Percentiles rank a stretch among this genome's conserved stretches.
These are phyloP conservation scores for Aplocera efformata DNA, from an alignment of 2,888 invertebrate genomes.

Conservation along the genomic window DNA sequence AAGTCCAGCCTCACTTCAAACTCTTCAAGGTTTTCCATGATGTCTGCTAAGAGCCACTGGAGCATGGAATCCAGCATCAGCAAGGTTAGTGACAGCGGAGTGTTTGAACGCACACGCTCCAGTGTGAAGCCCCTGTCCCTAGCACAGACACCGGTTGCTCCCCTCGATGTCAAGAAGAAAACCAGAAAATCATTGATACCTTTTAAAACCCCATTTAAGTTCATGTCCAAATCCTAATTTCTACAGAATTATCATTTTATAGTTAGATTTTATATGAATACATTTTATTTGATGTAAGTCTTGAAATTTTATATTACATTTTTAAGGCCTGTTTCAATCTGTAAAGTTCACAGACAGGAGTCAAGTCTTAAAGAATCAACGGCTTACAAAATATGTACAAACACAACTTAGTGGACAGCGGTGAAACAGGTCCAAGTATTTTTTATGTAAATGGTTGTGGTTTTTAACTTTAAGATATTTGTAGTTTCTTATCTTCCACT, in stretches of 20 bases:
- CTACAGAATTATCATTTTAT: slow-evolving; percentile 5
- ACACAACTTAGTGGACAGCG: too few species aligned
- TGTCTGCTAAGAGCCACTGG: slow-evolving; percentile 54
- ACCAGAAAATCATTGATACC: slow-evolving; percentile 63
- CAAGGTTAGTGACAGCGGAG: slow-evolving; percentile 45
- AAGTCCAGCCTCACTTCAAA: slow-evolving; percentile 62
- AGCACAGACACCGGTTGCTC: slow-evolving; percentile 50
- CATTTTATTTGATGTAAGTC: background rate
- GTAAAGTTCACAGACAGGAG: too few species aligned
- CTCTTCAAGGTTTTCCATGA: slow-evolving; percentile 51
- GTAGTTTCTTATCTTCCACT: slow-evolving; percentile 24
- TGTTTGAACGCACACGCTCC: slow-evolving; percentile 47
- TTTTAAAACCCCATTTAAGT: slow-evolving; percentile 76
- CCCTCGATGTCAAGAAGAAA: slow-evolving; percentile 59
- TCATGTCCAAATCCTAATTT: slow-evolving; percentile 58
- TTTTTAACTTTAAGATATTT: slow-evolving; percentile 11
- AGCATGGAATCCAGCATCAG: slow-evolving; percentile 47
- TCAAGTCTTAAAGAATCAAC: too few species aligned
- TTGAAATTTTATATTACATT: slow-evolving; percentile 4
- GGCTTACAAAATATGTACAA: too few species aligned
- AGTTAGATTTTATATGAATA: background rate
- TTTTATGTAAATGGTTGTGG: slow-evolving; percentile 26
- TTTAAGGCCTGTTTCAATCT: too few species aligned
- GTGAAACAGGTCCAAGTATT: too few species aligned
- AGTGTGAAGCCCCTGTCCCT: slow-evolving; percentile 40